Evolutionary conservation across 2,888 invertebrate genomes (phyloP).

Genomic region (Bombylius discolor): DNA sequence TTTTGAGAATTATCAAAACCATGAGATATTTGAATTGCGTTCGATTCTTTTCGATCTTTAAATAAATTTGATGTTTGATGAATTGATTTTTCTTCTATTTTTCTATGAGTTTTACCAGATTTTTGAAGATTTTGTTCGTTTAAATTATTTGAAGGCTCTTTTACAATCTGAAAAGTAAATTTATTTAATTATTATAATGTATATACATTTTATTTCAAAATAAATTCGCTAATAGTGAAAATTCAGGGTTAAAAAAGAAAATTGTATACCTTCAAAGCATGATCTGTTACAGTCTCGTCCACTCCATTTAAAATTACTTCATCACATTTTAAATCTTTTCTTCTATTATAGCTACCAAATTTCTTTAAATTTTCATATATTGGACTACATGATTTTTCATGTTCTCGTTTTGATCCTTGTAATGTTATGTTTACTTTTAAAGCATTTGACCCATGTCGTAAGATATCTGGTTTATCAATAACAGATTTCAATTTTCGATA

Average conservation of each 20-base stretch:
- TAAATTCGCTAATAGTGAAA: no score
- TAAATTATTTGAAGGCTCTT: slow-evolving; percentile 31
- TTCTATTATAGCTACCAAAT: slow-evolving; percentile 24
- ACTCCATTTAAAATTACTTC: slow-evolving; percentile 42
- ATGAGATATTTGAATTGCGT: slow-evolving; percentile 3
- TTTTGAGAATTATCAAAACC: slow-evolving; percentile 21
- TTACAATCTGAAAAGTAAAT: slow-evolving; percentile 35
- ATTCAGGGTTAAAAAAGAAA: no score
- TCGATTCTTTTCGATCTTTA: neutral
- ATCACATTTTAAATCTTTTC: slow-evolving; percentile 31
- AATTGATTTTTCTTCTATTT: slow-evolving; percentile 31
- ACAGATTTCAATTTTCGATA: slow-evolving; percentile 24
- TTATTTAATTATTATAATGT: no score
- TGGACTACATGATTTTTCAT: slow-evolving; percentile 15
- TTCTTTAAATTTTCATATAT: slow-evolving; percentile 29
- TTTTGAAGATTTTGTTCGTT: slow-evolving; percentile 28
- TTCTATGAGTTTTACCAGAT: slow-evolving; percentile 28
- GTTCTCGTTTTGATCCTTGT: neutral
- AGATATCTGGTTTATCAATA: slow-evolving; percentile 32
- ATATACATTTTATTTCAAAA: no score
- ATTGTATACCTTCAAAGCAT: slow-evolving; percentile 37
- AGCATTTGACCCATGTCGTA: slow-evolving; percentile 29
- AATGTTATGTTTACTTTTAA: slow-evolving; percentile 16
- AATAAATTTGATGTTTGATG: neutral
- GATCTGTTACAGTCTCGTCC: slow-evolving; percentile 45